Evolutionary conservation across 1,140 invertebrate species (phyloP), one percentile per base, ranked within the genome.

Genomic region (Ruditapes philippinarum): DNA sequence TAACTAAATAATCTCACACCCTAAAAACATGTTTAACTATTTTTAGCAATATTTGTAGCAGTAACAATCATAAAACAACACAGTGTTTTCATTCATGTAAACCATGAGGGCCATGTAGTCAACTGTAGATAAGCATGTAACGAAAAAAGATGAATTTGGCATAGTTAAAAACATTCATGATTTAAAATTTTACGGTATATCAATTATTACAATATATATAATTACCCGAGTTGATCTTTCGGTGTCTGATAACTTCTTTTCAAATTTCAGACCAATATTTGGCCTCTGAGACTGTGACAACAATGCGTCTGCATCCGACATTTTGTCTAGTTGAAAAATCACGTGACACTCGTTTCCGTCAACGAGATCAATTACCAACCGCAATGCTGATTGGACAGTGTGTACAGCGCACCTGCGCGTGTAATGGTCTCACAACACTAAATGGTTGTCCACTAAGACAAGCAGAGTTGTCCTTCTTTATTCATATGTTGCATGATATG

Each of bases 271-370:
- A 49, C 92, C 90, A 85, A 90, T 82, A 74, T 91, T 92, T 86
- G 88, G 83, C 81, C 81, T 42, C 76, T 89, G 80, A 57, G 45
- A 51, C 57, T 89, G 80, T 33, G 81, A 79, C 22, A 93, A 84
- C 65, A 92, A 78, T 65, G 90, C 91, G 88, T 92, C 92, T 88
- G 60, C 85, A 54, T 93, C 91, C 92, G 92, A 93, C 92, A 93
- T 92, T 93, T 93, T 93, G 92, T 87, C 91, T 90, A 80, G 74
- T 38, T 89, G 31, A 83, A 36, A n/a, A 65, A 88, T 92, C 92
- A 93, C 92, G 92, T 93, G 92, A 92, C 91, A 65, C 36, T 49
- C 28, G 70, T 70, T 83, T 85, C 91, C 80, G 78, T 89, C 70
- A 88, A 78, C 74, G 74, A 78, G 74, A 78, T 78, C 74, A 78